phyloP scores from a whole-genome alignment of 2,888 invertebrate species.

The Dyspetes luteomarginatus region DNA sequence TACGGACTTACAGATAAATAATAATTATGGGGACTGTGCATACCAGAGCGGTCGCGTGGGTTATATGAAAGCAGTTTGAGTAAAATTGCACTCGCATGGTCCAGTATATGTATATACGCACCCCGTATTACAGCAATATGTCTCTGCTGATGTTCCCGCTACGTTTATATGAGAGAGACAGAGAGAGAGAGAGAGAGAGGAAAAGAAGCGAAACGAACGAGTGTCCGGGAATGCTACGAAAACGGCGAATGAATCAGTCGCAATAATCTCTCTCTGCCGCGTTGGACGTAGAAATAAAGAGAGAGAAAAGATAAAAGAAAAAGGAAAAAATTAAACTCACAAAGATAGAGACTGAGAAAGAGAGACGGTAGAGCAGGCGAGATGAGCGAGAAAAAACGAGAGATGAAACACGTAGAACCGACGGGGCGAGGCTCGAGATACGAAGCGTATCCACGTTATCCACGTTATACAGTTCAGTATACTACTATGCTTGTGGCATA shows the following conservation, averaged over 20 bases:
- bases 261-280: constrained; percentile 45
- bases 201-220: constrained; percentile 54
- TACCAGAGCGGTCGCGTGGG: constrained; percentile 56
- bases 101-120: constrained; percentile 7
- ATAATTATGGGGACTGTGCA: constrained; percentile 73
- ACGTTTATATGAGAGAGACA: neutral
- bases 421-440: constrained; percentile 52
- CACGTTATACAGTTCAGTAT: constrained; percentile 45
- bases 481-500: neutral
- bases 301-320: neutral
- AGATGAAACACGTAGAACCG: constrained; percentile 60
- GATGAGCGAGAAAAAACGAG: constrained; percentile 22
- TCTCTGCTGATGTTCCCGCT: constrained; percentile 4
- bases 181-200: neutral
- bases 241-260: constrained; percentile 56
- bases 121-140: constrained; percentile 32
- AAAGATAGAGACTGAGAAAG: neutral
- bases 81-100: constrained; percentile 5
- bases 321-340: neutral
- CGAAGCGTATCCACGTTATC: constrained; percentile 46
- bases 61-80: constrained; percentile 2
- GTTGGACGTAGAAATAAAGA: constrained; percentile 55
- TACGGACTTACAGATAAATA: constrained; percentile 74
- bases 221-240: constrained; percentile 23
- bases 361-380: neutral